Evolutionary conservation across 1,140 invertebrate genomes (phyloP).

Genomic region (Phymorhynchus buccinoides): DNA sequence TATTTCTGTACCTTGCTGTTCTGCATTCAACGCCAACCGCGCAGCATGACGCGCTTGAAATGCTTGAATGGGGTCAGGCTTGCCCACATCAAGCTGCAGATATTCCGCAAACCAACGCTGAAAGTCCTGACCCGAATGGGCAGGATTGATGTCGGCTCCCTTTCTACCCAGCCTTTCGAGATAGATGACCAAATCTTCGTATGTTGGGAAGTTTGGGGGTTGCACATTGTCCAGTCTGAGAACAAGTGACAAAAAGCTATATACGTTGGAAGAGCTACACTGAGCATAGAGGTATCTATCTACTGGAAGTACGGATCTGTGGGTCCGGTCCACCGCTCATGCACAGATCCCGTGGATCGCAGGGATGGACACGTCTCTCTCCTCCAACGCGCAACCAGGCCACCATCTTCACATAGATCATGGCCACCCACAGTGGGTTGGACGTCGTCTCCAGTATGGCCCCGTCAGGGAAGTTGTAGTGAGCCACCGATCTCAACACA

Average conservation of each 20-base stretch:
- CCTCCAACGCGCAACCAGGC: conserved; percentile 47
- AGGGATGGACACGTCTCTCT: conserved; percentile 34
- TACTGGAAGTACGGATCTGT: conserved; percentile 29
- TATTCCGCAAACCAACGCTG: conserved; percentile 18
- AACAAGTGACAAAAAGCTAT: too few species aligned
- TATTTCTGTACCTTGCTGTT: too few species aligned
- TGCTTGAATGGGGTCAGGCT: conserved; percentile 20
- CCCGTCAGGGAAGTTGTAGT: conserved; percentile 53
- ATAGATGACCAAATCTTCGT: conserved; percentile 8
- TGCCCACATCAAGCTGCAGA: not conserved
- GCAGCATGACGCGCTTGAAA: conserved; percentile 26
- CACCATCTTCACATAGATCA: conserved; percentile 49
- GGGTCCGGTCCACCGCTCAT: not conserved
- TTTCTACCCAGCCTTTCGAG: conserved; percentile 28
- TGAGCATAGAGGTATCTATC: conserved; percentile 6
- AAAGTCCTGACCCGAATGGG: conserved; percentile 20
- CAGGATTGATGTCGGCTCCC: conserved; percentile 26
- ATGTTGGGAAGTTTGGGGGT: conserved; percentile 24
- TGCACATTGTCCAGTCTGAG: not conserved
- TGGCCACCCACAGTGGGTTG: conserved; percentile 54
- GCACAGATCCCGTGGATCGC: conserved; percentile 18
- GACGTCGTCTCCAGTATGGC: conserved; percentile 55
- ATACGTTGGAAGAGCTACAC: conserved; percentile 26
- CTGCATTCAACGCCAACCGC: not conserved
- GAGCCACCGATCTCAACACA: conserved; percentile 51